These are phyloP conservation scores for Montipora sp. DNA, from an alignment of 64 coral and sea anemone species.

Conservation along the genomic window DNA sequence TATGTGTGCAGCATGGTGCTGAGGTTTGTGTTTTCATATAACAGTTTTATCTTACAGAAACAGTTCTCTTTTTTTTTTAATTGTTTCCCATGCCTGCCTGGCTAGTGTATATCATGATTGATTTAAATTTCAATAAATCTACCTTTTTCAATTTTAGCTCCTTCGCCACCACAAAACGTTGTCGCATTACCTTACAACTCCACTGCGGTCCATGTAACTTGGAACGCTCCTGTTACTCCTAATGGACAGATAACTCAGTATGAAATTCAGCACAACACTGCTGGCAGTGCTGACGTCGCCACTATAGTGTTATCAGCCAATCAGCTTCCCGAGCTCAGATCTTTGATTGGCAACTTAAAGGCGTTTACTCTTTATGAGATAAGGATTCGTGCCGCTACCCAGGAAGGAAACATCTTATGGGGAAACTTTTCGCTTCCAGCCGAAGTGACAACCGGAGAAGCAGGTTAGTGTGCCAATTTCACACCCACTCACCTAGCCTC, in stretches of 20 bases:
- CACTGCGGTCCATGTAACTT: constrained; percentile 65
- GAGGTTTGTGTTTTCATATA: background rate
- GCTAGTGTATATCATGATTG: background rate
- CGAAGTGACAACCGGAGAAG: constrained; percentile 60
- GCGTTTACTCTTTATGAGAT: constrained; percentile 76
- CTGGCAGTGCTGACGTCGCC: constrained; percentile 44
- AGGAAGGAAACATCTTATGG: constrained; percentile 41
- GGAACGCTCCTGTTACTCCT: constrained; percentile 60
- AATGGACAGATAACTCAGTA: constrained; percentile 80
- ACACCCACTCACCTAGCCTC: too few relatives aligned
- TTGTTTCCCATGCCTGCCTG: too few relatives aligned
- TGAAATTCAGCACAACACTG: constrained; percentile 68
- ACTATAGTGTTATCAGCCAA: constrained; percentile 26
- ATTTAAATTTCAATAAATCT: background rate
- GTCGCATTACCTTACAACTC: constrained; percentile 42
- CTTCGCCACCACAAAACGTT: constrained; percentile 60
- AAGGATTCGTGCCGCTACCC: constrained; percentile 75
- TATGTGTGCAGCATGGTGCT: background rate
- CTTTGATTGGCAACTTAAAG: constrained; percentile 53
- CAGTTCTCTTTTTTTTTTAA: too few relatives aligned
- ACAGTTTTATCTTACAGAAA: too few relatives aligned
- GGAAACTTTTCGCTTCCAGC: constrained; percentile 79
- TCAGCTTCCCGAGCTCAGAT: constrained; percentile 4
- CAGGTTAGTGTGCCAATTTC: constrained; percentile 47
- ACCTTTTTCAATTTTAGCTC: constrained; percentile 55